phyloP scores from a whole-genome alignment of 2,797 vertebrate species.

The Hippopotamyrus pictus region DNA sequence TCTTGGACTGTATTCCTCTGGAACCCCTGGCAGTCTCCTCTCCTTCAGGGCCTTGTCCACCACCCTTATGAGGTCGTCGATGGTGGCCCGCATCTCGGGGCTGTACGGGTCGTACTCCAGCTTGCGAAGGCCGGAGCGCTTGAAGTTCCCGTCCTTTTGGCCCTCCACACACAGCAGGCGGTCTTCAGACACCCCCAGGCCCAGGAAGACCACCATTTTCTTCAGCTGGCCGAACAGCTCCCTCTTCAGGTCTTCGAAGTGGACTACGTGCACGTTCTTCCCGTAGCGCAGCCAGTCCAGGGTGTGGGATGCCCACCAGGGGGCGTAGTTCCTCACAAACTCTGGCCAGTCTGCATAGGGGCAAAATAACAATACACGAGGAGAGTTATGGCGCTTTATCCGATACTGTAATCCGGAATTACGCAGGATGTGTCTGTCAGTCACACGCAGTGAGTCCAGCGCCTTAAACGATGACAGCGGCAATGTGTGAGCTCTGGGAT shows the following conservation, averaged over 20 bases:
- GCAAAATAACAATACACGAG: background rate
- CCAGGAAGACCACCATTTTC: conserved; percentile 79
- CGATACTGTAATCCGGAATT: background rate
- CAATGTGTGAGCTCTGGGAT: background rate
- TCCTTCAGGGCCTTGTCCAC: conserved; percentile 75
- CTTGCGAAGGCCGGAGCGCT: conserved; percentile 85
- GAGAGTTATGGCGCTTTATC: background rate
- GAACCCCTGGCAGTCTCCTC: conserved; percentile 78
- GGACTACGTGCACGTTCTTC: conserved; percentile 78
- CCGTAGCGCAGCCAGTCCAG: conserved; percentile 89
- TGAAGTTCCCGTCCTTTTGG: conserved; percentile 95
- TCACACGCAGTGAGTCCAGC: background rate
- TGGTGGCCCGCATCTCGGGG: conserved; percentile 72
- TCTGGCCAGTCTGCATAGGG: conserved; percentile 87
- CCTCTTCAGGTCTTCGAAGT: conserved; percentile 84
- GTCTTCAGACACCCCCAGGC: conserved; percentile 72
- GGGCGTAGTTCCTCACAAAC: conserved; percentile 89
- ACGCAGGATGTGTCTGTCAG: background rate
- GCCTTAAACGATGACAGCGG: background rate
- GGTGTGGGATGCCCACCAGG: conserved; percentile 94
- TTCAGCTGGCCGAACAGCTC: conserved; percentile 83
- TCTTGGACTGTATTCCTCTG: conserved; percentile 86
- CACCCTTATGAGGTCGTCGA: conserved; percentile 75
- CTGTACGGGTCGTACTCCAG: conserved; percentile 92
- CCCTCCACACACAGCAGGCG: conserved; percentile 89